A percentile compares a stretch with the other conserved stretches of the same genome.
Conservation (phyloP, 2,797 vertebrate genomes). For the Zenarchopterus dispar region DNA sequence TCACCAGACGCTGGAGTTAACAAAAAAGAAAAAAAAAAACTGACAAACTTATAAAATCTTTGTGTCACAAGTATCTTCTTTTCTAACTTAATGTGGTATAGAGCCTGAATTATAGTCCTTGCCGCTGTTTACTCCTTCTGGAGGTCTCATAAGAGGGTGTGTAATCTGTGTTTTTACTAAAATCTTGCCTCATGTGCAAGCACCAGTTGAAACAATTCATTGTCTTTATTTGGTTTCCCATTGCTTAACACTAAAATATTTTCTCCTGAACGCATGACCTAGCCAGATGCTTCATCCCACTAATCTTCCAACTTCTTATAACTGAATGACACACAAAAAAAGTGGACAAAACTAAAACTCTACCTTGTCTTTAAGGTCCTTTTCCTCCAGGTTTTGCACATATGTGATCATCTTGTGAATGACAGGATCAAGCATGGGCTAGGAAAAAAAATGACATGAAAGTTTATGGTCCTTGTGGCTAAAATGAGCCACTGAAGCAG, state of each 20-base stretch:
- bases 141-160: background rate
- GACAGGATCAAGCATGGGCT: conserved; percentile 98
- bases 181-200: background rate
- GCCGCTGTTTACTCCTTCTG: background rate
- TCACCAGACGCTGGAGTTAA: conserved; percentile 89
- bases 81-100: background rate
- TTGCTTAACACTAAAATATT: background rate
- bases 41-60: conserved; percentile 3
- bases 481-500: conserved; percentile 8
- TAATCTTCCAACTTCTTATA: background rate
- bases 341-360: background rate
- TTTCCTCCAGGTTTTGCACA: conserved; percentile 97
- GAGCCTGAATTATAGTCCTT: background rate
- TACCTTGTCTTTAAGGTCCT: conserved; percentile 99
- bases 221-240: background rate
- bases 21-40: conserved; percentile 12
- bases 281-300: background rate
- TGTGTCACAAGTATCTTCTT: background rate
- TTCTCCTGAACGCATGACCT: no score
- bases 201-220: background rate
- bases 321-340: background rate
- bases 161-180: no score
- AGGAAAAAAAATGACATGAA: conserved; percentile 30
- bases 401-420: conserved; percentile 99
- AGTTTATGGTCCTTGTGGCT: conserved; percentile 4